Conservation (phyloP, 2,113 vertebrate genomes). For the Siniperca chuatsi region DNA sequence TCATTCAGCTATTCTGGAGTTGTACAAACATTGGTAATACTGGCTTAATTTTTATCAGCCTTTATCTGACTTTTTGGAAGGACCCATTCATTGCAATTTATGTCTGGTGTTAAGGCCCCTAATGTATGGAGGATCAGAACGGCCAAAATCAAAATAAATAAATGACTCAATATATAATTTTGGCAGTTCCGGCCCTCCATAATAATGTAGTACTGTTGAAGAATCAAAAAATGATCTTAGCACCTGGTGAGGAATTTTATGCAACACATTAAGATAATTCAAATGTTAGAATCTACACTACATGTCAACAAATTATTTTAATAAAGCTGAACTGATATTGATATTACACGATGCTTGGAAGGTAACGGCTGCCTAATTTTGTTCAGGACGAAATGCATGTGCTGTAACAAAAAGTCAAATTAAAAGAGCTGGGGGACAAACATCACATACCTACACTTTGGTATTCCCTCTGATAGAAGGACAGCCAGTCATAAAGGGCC, state of each 20-base stretch:
- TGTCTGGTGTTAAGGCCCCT: neutral
- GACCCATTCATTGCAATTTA: neutral
- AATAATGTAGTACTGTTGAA: neutral
- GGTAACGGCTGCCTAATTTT: neutral
- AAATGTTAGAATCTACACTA: neutral
- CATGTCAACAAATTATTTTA: neutral
- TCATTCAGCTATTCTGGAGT: no score
- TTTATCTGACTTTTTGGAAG: neutral
- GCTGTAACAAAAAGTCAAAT: neutral
- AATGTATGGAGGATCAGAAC: no score
- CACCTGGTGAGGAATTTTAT: no score
- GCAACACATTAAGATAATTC: no score
- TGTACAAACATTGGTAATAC: neutral
- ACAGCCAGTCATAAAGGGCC: conserved; percentile 88
- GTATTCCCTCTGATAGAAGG: conserved; percentile 90
- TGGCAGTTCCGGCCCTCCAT: no score
- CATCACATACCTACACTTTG: conserved; percentile 83
- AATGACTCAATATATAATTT: no score
- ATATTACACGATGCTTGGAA: neutral
- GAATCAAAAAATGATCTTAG: neutral
- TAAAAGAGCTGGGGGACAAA: neutral
- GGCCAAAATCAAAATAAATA: no score
- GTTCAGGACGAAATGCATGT: neutral
- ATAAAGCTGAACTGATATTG: neutral
- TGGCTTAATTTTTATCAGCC: neutral